A percentile compares a stretch with the other conserved stretches of the same genome.
These are phyloP conservation scores for Dromococcyx pavoninus DNA, from an alignment of 2,797 vertebrate species.

Conservation along the genomic window DNA sequence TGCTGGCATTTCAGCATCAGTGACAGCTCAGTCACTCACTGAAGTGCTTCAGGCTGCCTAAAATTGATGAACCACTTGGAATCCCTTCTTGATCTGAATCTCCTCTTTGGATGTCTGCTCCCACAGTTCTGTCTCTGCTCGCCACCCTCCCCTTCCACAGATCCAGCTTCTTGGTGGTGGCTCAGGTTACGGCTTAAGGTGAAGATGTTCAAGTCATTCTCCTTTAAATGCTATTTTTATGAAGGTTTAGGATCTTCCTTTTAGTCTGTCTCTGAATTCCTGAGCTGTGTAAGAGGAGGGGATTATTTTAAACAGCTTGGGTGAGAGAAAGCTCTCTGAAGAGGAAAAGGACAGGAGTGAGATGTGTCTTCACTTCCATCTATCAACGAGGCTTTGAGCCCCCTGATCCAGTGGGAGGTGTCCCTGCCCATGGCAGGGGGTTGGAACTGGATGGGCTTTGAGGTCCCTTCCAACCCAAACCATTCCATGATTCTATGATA, in stretches of 20 bases:
- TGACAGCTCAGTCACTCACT: neutral
- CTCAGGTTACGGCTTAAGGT: neutral
- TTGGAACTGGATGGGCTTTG: too few relatives aligned
- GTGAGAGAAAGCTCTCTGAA: neutral
- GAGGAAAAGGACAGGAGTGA: neutral
- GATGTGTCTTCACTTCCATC: too few relatives aligned
- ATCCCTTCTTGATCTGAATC: neutral
- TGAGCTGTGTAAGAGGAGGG: neutral
- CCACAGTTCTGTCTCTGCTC: neutral
- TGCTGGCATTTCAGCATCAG: neutral
- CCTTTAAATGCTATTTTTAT: neutral
- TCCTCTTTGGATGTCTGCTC: neutral
- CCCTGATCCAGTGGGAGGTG: too few relatives aligned
- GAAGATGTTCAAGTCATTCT: neutral
- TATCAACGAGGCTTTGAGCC: too few relatives aligned
- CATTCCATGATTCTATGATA: too few relatives aligned
- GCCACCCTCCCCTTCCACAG: neutral
- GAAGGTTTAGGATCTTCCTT: neutral
- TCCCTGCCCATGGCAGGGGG: too few relatives aligned
- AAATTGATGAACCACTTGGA: neutral
- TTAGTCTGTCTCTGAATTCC: neutral
- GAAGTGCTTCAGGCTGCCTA: neutral
- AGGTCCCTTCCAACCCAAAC: too few relatives aligned
- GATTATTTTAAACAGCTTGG: neutral
- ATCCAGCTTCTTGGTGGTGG: neutral